Percentiles rank a stretch among this genome's conserved stretches.
These are phyloP conservation scores for Cheilosia pagana DNA, from an alignment of 2,888 invertebrate species.

Conservation along the genomic window DNA sequence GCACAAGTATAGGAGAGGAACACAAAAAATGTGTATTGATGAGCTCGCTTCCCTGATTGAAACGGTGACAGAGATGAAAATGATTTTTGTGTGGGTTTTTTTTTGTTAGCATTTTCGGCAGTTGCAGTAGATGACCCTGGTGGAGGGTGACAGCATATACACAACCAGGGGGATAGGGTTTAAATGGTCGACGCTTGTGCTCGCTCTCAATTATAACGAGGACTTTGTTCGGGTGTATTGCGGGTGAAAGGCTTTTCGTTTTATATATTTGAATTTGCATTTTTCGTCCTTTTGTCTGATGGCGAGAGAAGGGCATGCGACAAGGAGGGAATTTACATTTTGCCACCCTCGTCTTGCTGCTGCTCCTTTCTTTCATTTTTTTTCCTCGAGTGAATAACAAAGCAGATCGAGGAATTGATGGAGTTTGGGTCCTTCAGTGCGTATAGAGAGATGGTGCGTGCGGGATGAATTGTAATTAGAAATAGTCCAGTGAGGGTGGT, in stretches of 20 bases:
- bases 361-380: neutral
- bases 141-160: constrained; percentile 45
- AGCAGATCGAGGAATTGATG: constrained; percentile 70
- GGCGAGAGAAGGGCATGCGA: constrained; percentile 57
- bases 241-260: constrained; percentile 62
- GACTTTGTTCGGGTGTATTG: constrained; percentile 67
- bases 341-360: constrained; percentile 56
- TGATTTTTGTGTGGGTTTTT: constrained; percentile 38
- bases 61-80: constrained; percentile 75
- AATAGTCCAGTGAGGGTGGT: constrained; percentile 55
- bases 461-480: constrained; percentile 69
- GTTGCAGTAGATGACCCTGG: constrained; percentile 72
- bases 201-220: constrained; percentile 72
- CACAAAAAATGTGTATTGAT: constrained; percentile 68
- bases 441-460: constrained; percentile 10
- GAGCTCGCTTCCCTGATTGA: constrained; percentile 71
- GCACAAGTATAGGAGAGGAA: constrained; percentile 42
- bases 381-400: constrained; percentile 47
- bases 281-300: constrained; percentile 31
- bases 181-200: constrained; percentile 67
- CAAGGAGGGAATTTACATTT: constrained; percentile 61
- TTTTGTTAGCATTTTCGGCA: constrained; percentile 43
- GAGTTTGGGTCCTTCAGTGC: constrained; percentile 22
- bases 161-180: constrained; percentile 41
- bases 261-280: constrained; percentile 69